Base-by-base conservation (phyloP, 2,797 vertebrate genomes). In the Coranthus polyacanthus region DNA sequence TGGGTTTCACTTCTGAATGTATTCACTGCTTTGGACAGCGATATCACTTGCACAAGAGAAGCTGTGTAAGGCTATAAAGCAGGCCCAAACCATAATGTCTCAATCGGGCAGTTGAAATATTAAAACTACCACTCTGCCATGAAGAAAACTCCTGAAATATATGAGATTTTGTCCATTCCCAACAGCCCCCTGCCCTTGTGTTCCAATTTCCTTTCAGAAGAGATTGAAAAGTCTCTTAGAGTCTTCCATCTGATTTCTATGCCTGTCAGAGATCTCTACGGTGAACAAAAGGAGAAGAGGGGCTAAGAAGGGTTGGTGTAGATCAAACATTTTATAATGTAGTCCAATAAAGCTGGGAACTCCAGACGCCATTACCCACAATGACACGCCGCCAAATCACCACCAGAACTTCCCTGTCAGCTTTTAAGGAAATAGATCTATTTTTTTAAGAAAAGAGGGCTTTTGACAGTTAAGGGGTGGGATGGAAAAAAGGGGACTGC, bases 311-410 rank as follows among this genome's bases (percentile, higher is more conserved):
- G 68, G 55, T 70, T 73, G 22, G 37, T 82, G 70, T 74, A 90
- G 88, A 92, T 92, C 89, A 92, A 91, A 91, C 82, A 86, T 76
- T 88, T 88, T 84, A 90, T 89, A 88, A 91, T 91, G 74, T 86
- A 86, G 83, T 76, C 80, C 85, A 88, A 83, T 85, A 78, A 88
- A 83, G 68, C 71, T 42, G 80, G 77, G 75, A 86, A 88, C 68
- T 75, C 83, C 82, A 88, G 88, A 82, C 75, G 52, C 83, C 75
- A 92, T 91, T 90, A 90, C 75, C 79, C 68, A 50, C 82, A 80
- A 90, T 90, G 91, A 90, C 88, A 89, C 77, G 82, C 85, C 82
- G 54, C 83, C 88, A 87, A 89, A 88, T 87, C 87, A 83, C 81
- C 82, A 75, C 81, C 78, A 89, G 83, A 88, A 86, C 84, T 80